Evolutionary conservation across 37 sponge, comb jelly and placozoan genomes (phyloP).

Genomic region (Bolinopsis microptera): DNA sequence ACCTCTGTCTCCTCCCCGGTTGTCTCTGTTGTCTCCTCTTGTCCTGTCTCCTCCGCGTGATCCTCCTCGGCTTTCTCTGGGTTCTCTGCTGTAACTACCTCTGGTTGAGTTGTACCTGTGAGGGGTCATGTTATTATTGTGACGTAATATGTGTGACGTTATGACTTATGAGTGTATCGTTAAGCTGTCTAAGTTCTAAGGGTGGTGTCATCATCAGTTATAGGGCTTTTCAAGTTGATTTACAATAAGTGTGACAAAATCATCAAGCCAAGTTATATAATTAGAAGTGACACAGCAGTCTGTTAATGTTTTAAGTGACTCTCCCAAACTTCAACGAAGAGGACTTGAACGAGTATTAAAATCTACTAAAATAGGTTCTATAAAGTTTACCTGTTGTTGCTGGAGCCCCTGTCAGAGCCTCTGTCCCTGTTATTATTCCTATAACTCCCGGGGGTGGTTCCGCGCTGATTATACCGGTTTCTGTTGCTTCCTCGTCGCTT

Average conservation of each 20-base stretch:
- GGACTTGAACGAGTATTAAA: too few relatives aligned
- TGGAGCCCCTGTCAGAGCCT: not conserved
- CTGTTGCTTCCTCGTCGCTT: slow-evolving; percentile 1
- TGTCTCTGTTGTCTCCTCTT: not conserved
- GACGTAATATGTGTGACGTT: not conserved
- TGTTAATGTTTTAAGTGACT: too few relatives aligned
- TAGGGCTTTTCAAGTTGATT: too few relatives aligned
- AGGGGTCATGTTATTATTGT: not conserved
- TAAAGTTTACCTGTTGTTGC: slow-evolving; percentile 54
- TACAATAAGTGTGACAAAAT: too few relatives aligned
- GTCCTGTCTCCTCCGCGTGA: slow-evolving; percentile 32
- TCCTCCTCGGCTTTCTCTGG: not conserved
- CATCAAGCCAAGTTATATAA: too few relatives aligned
- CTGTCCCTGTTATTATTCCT: not conserved
- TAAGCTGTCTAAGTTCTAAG: too few relatives aligned
- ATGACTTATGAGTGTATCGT: too few relatives aligned
- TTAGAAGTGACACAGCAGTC: too few relatives aligned
- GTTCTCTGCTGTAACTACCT: not conserved
- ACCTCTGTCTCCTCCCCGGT: slow-evolving; percentile 30
- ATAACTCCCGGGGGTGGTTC: not conserved
- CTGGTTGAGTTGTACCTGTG: slow-evolving; percentile 15
- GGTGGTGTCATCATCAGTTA: too few relatives aligned
- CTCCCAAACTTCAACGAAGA: too few relatives aligned
- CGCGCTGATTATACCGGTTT: not conserved
- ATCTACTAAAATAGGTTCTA: too few relatives aligned